These are phyloP conservation scores for Pentamera pediparva DNA, from an alignment of 53 echinoderm and acorn worm species.

Conservation along the genomic window DNA sequence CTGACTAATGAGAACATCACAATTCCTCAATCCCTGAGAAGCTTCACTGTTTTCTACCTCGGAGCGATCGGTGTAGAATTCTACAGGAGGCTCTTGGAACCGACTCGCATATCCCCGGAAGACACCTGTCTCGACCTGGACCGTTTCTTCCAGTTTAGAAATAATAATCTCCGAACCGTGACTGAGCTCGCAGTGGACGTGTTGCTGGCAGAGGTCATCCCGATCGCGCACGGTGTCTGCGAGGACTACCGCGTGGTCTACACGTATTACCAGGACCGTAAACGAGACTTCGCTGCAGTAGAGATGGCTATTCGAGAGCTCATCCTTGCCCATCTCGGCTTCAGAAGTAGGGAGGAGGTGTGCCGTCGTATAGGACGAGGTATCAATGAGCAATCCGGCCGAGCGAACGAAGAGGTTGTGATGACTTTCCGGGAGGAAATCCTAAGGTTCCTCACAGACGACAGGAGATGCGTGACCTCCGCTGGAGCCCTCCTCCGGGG, in stretches of 20 bases:
- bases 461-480: neutral
- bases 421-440: neutral
- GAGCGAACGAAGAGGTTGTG: neutral
- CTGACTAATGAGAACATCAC: neutral
- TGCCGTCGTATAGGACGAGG: neutral
- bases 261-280: too few species aligned
- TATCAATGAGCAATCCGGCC: neutral
- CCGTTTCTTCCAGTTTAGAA: neutral
- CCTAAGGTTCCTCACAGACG: neutral
- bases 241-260: neutral
- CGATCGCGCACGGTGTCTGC: neutral
- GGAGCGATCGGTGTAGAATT: neutral
- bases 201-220: neutral
- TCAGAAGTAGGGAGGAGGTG: neutral
- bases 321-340: neutral
- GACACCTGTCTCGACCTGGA: neutral
- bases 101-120: neutral
- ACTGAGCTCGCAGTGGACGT: neutral
- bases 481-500: neutral
- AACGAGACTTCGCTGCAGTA: too few species aligned
- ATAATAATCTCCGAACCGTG: neutral
- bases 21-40: neutral
- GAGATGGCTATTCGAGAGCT: neutral
- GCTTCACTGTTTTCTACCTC: neutral
- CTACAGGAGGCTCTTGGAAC: neutral